Evolutionary conservation across 2,888 invertebrate genomes (phyloP).

Genomic region (Cantharis lateralis): DNA sequence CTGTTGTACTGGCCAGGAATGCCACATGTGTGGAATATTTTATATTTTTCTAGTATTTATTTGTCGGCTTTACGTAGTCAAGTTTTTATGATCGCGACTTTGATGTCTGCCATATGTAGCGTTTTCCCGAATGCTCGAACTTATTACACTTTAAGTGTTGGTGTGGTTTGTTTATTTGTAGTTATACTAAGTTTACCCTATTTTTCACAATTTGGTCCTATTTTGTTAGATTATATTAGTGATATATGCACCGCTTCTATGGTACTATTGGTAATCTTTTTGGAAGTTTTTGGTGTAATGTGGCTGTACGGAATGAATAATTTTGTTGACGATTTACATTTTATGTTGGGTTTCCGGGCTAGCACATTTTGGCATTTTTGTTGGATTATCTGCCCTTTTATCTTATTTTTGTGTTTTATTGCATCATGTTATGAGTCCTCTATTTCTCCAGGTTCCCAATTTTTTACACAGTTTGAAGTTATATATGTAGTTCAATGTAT

Average conservation of each 20-base stretch:
- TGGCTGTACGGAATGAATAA: conserved; percentile 27
- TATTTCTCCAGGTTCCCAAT: not conserved
- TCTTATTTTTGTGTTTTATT: conserved; percentile 6
- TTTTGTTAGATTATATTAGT: not conserved
- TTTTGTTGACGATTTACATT: conserved; percentile 33
- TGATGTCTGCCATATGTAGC: not conserved
- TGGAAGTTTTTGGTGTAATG: conserved; percentile 8
- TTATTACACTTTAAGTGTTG: not conserved
- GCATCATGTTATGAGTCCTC: not conserved
- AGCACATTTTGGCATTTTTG: conserved; percentile 23
- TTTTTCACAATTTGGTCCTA: not conserved
- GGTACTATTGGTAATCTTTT: not conserved
- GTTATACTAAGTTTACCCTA: not conserved
- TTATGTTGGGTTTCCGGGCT: conserved; percentile 34
- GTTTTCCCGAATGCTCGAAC: not conserved
- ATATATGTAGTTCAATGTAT: not conserved
- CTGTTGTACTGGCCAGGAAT: conserved; percentile 5
- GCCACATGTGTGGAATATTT: conserved; percentile 4
- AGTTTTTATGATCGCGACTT: not conserved
- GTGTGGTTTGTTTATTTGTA: not conserved
- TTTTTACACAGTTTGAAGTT: not conserved
- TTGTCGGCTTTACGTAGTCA: conserved; percentile 4
- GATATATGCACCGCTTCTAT: not conserved
- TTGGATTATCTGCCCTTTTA: conserved; percentile 12
- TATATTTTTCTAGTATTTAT: conserved; percentile 10